phyloP scores from a whole-genome alignment of 2,888 invertebrate species.

The Epirrhoe tristata region DNA sequence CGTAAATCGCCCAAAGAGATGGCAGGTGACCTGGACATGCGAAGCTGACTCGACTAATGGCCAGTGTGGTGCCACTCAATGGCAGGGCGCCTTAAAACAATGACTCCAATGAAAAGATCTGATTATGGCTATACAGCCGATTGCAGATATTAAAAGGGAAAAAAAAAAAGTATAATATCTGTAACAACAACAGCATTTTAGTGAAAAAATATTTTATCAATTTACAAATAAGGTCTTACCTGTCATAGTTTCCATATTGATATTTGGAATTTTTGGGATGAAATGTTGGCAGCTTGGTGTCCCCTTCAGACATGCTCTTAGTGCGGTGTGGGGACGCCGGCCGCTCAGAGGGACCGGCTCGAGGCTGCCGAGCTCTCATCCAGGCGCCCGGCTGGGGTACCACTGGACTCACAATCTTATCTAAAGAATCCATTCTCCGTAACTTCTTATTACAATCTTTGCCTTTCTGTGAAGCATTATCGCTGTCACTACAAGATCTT shows the following conservation, averaged over 20 bases:
- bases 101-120: no score
- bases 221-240: slow-evolving; percentile 66
- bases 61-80: no score
- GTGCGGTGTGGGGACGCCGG: slow-evolving; percentile 79
- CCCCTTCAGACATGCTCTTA: slow-evolving; percentile 68
- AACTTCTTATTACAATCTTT: slow-evolving; percentile 82
- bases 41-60: no score
- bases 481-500: slow-evolving; percentile 84
- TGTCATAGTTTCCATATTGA: slow-evolving; percentile 98
- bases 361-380: slow-evolving; percentile 86
- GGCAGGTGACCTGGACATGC: no score
- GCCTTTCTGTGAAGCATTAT: slow-evolving; percentile 82
- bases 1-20: no score
- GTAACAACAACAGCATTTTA: not conserved
- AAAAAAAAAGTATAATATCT: no score
- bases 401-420: slow-evolving; percentile 96
- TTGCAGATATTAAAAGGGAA: no score
- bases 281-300: slow-evolving; percentile 87
- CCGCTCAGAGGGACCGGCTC: slow-evolving; percentile 70
- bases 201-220: not conserved
- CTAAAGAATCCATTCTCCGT: slow-evolving; percentile 90
- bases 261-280: slow-evolving; percentile 92
- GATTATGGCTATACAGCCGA: no score
- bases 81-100: no score
- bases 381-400: slow-evolving; percentile 95